Percentiles rank a stretch among this genome's conserved stretches.
Evolutionary conservation across 2,797 vertebrate species (phyloP).

Genomic region (Pteronotus mesoamericanus): DNA sequence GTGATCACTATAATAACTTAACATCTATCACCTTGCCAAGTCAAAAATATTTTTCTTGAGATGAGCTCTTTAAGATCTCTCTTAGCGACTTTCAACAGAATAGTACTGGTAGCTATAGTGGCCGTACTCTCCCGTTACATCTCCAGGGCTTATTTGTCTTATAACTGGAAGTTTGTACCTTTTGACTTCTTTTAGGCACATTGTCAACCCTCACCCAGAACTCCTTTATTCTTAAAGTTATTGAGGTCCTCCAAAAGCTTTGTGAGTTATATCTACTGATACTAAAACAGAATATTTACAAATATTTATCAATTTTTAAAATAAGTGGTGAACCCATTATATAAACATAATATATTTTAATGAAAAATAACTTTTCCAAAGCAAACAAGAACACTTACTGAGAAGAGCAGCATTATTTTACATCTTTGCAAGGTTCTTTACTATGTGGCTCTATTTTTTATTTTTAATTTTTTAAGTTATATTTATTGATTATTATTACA

Average conservation of each 20-base stretch:
- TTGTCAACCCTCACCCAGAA: not conserved
- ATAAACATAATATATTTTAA: not conserved
- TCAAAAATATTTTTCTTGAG: not conserved
- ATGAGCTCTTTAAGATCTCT: not conserved
- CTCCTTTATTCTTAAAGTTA: not conserved
- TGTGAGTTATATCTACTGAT: not conserved
- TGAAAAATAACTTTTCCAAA: constrained; percentile 9
- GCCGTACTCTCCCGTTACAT: not conserved
- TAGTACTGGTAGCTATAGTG: not conserved
- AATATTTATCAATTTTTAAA: not conserved
- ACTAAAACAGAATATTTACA: not conserved
- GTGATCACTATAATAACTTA: not conserved
- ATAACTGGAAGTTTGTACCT: not conserved
- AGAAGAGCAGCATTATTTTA: not conserved
- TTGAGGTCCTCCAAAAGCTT: not conserved
- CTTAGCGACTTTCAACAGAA: not conserved
- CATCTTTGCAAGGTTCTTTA: not conserved
- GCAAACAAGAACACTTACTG: not conserved
- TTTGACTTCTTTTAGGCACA: not conserved
- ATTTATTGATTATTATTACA: too few relatives aligned
- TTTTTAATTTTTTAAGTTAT: too few relatives aligned
- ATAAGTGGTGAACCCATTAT: not conserved
- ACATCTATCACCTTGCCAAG: not conserved
- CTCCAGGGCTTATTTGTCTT: not conserved
- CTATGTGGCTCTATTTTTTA: too few relatives aligned